A percentile compares a stretch with the other conserved stretches of the same genome.
Conservation (phyloP, 2,113 vertebrate species). For the Chaetorhynchus papuensis region DNA sequence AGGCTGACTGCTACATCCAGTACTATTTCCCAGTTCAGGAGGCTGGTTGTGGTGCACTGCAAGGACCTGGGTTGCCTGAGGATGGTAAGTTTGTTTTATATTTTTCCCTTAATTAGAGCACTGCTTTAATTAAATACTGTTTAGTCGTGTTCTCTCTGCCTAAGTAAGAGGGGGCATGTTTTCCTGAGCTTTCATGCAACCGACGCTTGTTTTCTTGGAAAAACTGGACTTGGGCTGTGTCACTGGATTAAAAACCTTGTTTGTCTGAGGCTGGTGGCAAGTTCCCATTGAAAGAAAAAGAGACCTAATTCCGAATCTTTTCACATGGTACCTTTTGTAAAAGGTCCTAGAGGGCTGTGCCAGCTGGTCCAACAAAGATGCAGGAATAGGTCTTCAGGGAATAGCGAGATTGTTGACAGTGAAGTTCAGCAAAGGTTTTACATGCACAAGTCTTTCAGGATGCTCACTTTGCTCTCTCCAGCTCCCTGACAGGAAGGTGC, state of each 20-base stretch:
- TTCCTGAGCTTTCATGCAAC: background rate
- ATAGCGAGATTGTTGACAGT: fast-evolving
- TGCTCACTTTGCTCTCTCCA: background rate
- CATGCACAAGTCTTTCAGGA: background rate
- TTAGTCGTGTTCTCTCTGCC: background rate
- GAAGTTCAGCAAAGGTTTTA: background rate
- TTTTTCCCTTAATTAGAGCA: background rate
- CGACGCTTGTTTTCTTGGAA: background rate
- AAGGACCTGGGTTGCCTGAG: conserved; percentile 48
- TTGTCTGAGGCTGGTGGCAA: background rate
- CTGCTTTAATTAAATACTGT: background rate
- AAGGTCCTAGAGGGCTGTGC: background rate
- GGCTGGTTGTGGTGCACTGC: background rate
- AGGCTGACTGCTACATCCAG: conserved; percentile 93
- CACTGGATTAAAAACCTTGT: background rate
- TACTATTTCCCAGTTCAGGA: conserved; percentile 88
- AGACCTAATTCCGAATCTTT: background rate
- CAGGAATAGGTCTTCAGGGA: background rate
- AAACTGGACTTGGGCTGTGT: background rate
- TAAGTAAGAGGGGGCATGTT: background rate
- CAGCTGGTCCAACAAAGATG: background rate
- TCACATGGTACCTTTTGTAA: background rate
- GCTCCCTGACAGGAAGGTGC: background rate
- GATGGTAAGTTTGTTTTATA: conserved; percentile 66
- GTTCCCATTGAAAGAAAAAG: background rate